Base-by-base conservation (phyloP, 2,797 vertebrate genomes). In the Takifugu ocellatus region DNA sequence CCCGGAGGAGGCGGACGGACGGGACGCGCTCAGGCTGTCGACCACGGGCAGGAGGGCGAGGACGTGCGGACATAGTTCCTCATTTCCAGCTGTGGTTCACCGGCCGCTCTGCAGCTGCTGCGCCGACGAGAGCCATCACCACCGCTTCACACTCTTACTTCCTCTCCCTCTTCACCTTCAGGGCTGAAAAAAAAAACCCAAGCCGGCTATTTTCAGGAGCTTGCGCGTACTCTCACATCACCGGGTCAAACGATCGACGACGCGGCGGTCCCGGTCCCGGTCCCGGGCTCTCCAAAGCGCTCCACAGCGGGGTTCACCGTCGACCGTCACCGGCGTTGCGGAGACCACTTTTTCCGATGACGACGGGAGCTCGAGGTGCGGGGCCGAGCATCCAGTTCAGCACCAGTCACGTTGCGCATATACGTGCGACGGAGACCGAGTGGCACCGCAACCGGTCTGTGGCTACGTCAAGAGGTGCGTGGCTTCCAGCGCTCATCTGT, bases 391-490 rank as follows among this genome's bases (percentile, higher is more conserved):
- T 70, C 75, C 73, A 66, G 70, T 65, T 55, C 78, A 70, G 80
- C 77, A 84, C 74, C 78, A 67, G 93, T 94, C 93, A 94, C 92
- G 93, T 94, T 94, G 93, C 83, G 92, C 93, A 92, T 88, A 89
- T 94, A 87, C 93, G 93, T 93, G 93, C 90, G 31, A 89, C 80
- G 73, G 84, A 90, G 90, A 90, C 78, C 88, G 91, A 90, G 88
- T 83, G 86, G 79, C 88, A 89, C 92, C 87, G 92, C 92, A 92
- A 84, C 92, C 88, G 81, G 89, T 89, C 89, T 53, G 81, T 73
- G 88, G 78, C 86, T 83, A 95, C 94, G 93, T 95, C 93, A 93
- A 92, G 92, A 90, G 89, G 79, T 88, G 92, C 91, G 91, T 90
- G 89, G 89, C 90, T 89, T 77, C 77, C 27, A 66, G 82, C 88